These are phyloP conservation scores for Octomys mimax DNA, from an alignment of 2,797 vertebrate species.

Conservation along the genomic window DNA sequence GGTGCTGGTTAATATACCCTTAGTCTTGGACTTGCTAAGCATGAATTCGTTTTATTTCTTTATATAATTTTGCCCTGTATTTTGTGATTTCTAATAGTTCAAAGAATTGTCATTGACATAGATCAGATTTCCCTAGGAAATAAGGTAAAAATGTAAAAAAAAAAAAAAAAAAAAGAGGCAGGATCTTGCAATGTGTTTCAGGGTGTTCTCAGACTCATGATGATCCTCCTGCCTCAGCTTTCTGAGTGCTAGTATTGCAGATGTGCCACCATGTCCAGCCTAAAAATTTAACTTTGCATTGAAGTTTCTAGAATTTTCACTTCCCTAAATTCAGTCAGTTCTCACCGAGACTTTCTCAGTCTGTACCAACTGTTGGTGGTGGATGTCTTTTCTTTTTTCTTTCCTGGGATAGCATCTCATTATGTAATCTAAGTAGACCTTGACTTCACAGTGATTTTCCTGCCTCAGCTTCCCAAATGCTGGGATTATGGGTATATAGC, in stretches of 20 bases:
- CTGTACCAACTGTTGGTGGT: neutral
- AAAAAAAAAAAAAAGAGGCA: too few species aligned
- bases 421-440: neutral
- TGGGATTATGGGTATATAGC: neutral
- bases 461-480: neutral
- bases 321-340: neutral
- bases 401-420: neutral
- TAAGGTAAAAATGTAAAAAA: constrained; percentile 8
- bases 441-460: neutral
- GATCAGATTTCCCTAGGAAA: constrained; percentile 51
- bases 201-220: too few species aligned
- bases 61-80: neutral
- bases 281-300: constrained; percentile 46
- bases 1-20: neutral
- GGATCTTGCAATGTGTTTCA: too few species aligned
- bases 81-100: constrained; percentile 12
- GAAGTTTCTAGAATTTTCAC: constrained; percentile 9
- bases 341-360: neutral
- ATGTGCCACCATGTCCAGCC: too few species aligned
- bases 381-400: neutral
- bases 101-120: constrained; percentile 44
- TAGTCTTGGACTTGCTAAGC: neutral
- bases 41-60: constrained; percentile 17
- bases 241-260: too few species aligned
- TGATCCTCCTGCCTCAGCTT: too few species aligned